Percentiles rank a stretch among this genome's conserved stretches.
These are phyloP conservation scores for Euschistus heros DNA, from an alignment of 1,140 invertebrate species.

Conservation along the genomic window DNA sequence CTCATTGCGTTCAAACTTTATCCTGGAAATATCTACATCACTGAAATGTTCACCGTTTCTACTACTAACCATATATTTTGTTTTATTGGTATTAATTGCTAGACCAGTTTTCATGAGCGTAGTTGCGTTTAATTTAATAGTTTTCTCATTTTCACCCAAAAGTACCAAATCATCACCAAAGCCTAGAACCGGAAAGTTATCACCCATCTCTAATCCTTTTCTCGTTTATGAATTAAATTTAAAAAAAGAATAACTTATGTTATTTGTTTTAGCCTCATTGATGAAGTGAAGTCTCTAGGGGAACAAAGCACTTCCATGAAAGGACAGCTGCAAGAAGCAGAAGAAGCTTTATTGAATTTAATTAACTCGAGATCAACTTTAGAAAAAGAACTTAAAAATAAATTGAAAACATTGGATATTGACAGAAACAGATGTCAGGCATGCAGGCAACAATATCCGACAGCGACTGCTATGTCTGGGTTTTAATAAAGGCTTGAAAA, in stretches of 20 bases:
- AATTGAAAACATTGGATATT: constrained; percentile 55
- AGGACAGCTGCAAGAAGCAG: constrained; percentile 47
- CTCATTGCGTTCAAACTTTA: too few relatives aligned
- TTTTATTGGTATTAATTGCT: too few relatives aligned
- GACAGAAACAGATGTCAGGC: constrained; percentile 51
- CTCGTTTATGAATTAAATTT: too few relatives aligned
- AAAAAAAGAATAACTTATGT: background rate
- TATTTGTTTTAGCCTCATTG: constrained; percentile 43
- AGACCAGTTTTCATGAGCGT: too few relatives aligned
- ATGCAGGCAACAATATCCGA: constrained; percentile 28
- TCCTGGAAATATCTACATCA: too few relatives aligned
- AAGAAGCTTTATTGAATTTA: constrained; percentile 45
- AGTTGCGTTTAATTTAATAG: too few relatives aligned
- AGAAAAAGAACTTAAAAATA: constrained; percentile 60
- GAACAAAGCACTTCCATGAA: constrained; percentile 51
- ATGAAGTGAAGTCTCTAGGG: constrained; percentile 56
- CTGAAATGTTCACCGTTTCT: too few relatives aligned
- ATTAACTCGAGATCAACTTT: constrained; percentile 47
- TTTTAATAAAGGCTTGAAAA: constrained; percentile 21
- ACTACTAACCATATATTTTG: too few relatives aligned
- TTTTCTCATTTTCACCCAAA: too few relatives aligned
- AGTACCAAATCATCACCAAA: too few relatives aligned
- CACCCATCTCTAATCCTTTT: too few relatives aligned
- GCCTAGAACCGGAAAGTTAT: too few relatives aligned
- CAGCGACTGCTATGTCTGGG: constrained; percentile 27